A percentile compares a stretch with the other conserved stretches of the same genome.
Evolutionary conservation across 2,113 vertebrate genomes (phyloP).

Genomic region (Hemicordylus capensis): DNA sequence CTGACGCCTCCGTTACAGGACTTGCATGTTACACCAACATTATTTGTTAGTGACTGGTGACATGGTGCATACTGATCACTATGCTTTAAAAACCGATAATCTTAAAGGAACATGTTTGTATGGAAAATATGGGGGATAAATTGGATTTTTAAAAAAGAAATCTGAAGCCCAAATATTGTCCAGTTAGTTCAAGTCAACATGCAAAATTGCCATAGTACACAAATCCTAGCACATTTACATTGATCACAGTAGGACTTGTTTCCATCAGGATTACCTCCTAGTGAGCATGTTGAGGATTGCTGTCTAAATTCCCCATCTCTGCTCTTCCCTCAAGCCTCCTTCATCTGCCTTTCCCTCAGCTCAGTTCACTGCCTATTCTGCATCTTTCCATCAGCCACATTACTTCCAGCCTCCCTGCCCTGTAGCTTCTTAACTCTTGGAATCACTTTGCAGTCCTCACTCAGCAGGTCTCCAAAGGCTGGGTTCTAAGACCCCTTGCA

Average conservation of each 20-base stretch:
- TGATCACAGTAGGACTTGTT: no score
- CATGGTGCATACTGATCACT: background rate
- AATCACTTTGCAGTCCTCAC: no score
- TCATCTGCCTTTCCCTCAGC: background rate
- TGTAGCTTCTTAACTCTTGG: background rate
- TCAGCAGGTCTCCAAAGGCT: background rate
- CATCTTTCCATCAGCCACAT: no score
- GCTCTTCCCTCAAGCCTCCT: no score
- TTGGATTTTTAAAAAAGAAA: background rate
- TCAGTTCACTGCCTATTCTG: background rate
- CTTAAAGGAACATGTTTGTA: no score
- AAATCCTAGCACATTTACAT: no score
- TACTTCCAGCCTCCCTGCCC: background rate
- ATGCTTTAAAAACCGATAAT: background rate
- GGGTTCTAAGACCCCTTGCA: no score
- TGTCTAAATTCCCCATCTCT: background rate
- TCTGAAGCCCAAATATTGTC: background rate
- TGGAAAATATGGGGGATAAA: background rate
- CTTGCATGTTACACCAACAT: background rate
- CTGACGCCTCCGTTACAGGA: no score
- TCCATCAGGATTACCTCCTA: no score
- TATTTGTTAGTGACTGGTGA: background rate
- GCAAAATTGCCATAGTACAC: background rate
- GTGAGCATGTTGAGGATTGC: no score
- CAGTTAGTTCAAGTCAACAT: background rate